phyloP scores from a whole-genome alignment of 2,113 vertebrate genomes.

The Crotalus viridis region DNA sequence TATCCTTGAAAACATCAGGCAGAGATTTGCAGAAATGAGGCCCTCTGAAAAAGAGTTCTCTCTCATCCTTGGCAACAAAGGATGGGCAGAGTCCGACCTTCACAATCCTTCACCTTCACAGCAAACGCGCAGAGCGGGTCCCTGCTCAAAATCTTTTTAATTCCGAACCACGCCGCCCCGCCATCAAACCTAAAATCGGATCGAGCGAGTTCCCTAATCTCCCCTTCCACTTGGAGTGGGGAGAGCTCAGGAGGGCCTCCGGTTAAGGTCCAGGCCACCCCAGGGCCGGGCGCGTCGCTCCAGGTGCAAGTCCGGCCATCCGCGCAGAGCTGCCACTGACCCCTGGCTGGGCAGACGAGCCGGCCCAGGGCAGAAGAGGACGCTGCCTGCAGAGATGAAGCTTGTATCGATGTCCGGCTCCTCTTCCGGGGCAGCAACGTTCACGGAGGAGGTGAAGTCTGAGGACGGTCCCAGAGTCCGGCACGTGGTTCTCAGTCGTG shows the following conservation, averaged over 20 bases:
- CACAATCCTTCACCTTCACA: not conserved
- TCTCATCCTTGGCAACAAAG: not conserved
- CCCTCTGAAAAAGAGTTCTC: not conserved
- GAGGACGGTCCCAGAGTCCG: not conserved
- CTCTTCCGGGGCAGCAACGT: not conserved
- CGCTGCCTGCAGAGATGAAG: not conserved
- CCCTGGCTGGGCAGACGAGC: not conserved
- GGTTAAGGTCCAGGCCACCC: not conserved
- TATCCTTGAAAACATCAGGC: not conserved
- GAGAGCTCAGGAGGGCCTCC: not conserved
- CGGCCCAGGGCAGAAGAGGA: not conserved
- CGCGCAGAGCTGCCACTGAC: not conserved
- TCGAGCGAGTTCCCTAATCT: not conserved
- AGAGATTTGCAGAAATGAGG: not conserved
- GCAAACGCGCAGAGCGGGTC: not conserved
- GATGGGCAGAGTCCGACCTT: not conserved
- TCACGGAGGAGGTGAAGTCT: not conserved
- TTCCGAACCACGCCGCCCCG: not conserved
- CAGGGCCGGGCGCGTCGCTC: not conserved
- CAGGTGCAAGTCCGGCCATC: rapidly evolving
- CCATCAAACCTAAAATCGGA: not conserved
- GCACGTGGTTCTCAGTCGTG: not conserved
- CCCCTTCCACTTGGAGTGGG: not conserved
- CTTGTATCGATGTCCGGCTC: rapidly evolving
- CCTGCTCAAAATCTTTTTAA: not conserved